phyloP scores from a whole-genome alignment of 2,797 vertebrate genomes.

The Neoniphon sammara region DNA sequence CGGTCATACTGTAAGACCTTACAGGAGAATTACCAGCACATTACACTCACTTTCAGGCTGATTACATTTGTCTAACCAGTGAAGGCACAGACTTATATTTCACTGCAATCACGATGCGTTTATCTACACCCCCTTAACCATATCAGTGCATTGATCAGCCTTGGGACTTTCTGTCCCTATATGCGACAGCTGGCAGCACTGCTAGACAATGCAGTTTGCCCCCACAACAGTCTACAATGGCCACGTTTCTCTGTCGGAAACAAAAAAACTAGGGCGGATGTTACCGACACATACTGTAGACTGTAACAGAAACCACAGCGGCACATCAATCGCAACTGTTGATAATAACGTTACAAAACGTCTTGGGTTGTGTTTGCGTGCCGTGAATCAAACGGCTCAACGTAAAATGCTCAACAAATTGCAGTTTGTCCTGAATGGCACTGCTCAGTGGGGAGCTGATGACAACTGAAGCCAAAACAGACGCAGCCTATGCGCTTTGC shows the following conservation, averaged over 20 bases:
- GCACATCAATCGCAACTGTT: neutral
- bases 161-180: constrained; percentile 50
- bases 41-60: neutral
- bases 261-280: constrained; percentile 77
- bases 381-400: constrained; percentile 25
- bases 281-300: constrained; percentile 49
- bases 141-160: constrained; percentile 59
- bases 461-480: constrained; percentile 35
- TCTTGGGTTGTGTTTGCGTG: constrained; percentile 31
- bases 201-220: constrained; percentile 72
- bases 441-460: constrained; percentile 45
- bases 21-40: neutral
- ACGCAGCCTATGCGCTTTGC: constrained; percentile 4
- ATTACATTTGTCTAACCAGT: constrained; percentile 29
- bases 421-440: constrained; percentile 32
- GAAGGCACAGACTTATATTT: constrained; percentile 6
- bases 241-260: constrained; percentile 81
- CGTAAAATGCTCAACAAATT: constrained; percentile 63
- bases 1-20: neutral
- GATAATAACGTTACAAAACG: neutral
- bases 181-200: constrained; percentile 70
- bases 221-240: constrained; percentile 66
- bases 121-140: constrained; percentile 5
- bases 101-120: constrained; percentile 27
- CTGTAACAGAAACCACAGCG: constrained; percentile 7